Percentiles rank a stretch among this genome's conserved stretches.
Conservation (phyloP, 2,113 vertebrate species). For the Oriolus oriolus region DNA sequence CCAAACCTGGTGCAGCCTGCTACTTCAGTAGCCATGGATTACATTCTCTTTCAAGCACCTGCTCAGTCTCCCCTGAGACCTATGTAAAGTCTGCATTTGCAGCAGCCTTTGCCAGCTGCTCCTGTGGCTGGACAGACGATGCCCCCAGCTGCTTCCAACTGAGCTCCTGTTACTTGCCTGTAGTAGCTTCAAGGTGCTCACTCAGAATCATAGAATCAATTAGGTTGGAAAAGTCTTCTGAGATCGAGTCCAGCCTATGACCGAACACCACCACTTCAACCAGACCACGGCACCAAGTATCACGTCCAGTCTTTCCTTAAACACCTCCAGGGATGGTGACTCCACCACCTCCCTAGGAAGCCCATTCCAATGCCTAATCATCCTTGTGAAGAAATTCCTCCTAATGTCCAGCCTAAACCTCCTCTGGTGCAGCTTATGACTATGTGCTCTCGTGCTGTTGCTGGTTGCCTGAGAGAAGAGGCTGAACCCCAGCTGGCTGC, state of each 20-base stretch:
- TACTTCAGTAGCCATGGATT: not conserved
- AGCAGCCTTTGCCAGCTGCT: not conserved
- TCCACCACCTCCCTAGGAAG: not conserved
- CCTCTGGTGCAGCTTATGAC: not conserved
- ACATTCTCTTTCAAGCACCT: too few relatives aligned
- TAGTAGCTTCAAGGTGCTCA: not conserved
- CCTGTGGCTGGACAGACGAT: not conserved
- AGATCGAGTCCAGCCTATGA: not conserved
- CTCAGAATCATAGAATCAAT: not conserved
- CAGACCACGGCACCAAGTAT: not conserved
- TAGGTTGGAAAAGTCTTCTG: not conserved
- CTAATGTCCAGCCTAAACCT: not conserved
- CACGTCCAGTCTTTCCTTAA: not conserved
- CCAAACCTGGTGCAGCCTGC: fast-evolving
- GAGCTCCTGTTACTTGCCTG: not conserved
- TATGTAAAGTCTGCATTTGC: fast-evolving
- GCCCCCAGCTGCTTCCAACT: fast-evolving
- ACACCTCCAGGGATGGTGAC: not conserved
- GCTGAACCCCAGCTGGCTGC: not conserved
- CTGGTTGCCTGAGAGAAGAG: not conserved
- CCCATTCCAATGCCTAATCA: too few relatives aligned
- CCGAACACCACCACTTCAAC: not conserved
- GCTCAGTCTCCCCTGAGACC: not conserved
- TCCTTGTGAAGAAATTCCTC: not conserved
- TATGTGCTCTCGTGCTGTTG: fast-evolving